Conservation (phyloP, 2,113 vertebrate species). For the Jaculus jaculus region DNA sequence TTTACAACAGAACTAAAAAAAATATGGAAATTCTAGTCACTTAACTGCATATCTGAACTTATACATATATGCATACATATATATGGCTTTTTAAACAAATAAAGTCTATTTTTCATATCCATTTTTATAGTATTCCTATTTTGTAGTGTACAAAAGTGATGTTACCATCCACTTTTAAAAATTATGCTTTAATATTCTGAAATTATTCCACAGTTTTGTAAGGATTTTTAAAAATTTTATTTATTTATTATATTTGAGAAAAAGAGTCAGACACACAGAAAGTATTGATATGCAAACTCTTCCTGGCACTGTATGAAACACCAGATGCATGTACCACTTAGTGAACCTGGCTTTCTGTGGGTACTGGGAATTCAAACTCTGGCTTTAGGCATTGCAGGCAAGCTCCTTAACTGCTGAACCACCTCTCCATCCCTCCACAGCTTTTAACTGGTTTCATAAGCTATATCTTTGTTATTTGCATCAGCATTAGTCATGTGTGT, state of each 20-base stretch:
- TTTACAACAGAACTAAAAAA: background rate
- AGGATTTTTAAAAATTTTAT: background rate
- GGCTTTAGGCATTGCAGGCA: too few relatives aligned
- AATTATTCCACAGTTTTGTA: background rate
- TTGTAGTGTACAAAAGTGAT: background rate
- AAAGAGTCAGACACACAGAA: too few relatives aligned
- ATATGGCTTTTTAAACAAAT: too few relatives aligned
- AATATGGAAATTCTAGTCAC: background rate
- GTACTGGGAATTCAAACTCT: too few relatives aligned
- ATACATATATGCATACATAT: background rate
- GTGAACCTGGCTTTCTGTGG: too few relatives aligned
- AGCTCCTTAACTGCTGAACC: too few relatives aligned
- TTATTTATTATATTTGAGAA: too few relatives aligned
- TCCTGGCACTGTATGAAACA: too few relatives aligned
- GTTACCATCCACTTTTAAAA: background rate
- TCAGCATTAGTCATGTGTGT: background rate
- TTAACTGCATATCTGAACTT: background rate
- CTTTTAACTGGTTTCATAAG: background rate
- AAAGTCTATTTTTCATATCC: background rate
- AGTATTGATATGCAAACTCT: too few relatives aligned
- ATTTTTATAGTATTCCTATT: background rate
- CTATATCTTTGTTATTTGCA: background rate
- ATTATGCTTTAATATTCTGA: background rate
- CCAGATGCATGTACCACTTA: too few relatives aligned
- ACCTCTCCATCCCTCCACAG: background rate